Conservation (phyloP, 1,140 invertebrate genomes). For the Calosoma granatense region DNA sequence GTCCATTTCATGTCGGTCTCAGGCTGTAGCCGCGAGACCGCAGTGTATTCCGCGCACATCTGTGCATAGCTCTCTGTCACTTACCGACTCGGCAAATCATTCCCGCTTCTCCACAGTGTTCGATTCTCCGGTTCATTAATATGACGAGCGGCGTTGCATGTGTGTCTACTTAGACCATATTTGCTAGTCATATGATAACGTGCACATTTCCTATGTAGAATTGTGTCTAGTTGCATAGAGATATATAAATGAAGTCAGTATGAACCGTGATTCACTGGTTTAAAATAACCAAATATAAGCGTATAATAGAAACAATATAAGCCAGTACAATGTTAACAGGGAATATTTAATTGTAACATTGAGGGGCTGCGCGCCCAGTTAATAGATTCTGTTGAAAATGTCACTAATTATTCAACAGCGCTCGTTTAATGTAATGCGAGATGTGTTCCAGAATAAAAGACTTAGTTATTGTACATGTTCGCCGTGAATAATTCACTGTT, state of each 20-base stretch:
- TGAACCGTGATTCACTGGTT: not conserved
- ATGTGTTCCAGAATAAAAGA: not conserved
- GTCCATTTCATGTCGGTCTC: not conserved
- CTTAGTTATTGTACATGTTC: not conserved
- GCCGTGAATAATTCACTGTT: not conserved
- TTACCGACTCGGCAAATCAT: not conserved
- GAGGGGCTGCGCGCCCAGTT: not conserved
- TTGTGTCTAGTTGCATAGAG: too few species aligned
- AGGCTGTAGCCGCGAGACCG: too few species aligned
- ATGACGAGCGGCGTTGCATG: not conserved
- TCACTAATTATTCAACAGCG: not conserved
- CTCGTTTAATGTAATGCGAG: not conserved
- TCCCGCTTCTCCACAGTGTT: not conserved
- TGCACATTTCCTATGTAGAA: too few species aligned
- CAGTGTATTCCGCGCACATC: too few species aligned
- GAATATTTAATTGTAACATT: not conserved
- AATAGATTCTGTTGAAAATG: not conserved
- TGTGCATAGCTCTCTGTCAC: not conserved
- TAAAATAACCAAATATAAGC: not conserved
- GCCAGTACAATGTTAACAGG: not conserved
- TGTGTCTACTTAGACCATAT: too few species aligned
- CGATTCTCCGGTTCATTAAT: not conserved
- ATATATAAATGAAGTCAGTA: not conserved
- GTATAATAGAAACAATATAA: not conserved
- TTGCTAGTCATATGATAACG: too few species aligned